Base-by-base conservation (phyloP, 2,888 invertebrate species). In the Rhogogaster chlorosoma region DNA sequence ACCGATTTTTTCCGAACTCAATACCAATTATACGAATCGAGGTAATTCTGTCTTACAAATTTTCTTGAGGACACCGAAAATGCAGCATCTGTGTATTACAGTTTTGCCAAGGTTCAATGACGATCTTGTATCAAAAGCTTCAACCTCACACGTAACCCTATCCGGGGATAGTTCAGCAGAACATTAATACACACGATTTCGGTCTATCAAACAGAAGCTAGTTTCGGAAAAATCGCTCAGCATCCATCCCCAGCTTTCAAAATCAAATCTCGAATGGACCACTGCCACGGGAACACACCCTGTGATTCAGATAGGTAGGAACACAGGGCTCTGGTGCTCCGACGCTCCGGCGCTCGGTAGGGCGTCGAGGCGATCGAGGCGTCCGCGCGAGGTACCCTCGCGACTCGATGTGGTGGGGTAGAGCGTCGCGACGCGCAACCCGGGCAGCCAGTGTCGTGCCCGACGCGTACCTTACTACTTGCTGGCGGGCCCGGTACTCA, bases 381-480 rank as follows among this genome's bases (percentile, higher is more conserved):
- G 84, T 84, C 84, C 84, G 75, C 84, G 80, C 78, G 64, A 83
- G 67, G 64, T 83, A 42, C 22, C 84, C 42, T 38, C 84, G 77
- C 64, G 84, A 77, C 73, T 42, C 42, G 77, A 18, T 7, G 75
- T 84, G 67, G 80, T 78, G 42, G 83, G 85, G 85, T 73, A 61
- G 82, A 85, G 64, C 88, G 86, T 85, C 84, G 73, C 85, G 84
- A 84, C 88, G 85, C 83, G 85, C 87, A 87, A 87, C 87, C 90
- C 90, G 88, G 89, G 88, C 89, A 86, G 86, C 87, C 89, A 90
- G 89, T 89, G 88, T 89, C 86, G 87, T 89, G 90, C 87, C 89
- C 89, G 88, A 88, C 86, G 88, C 88, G 88, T 88, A 90, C 85
- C 83, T 83, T 87, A 84, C 86, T 83, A 67, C 83, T 83, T 42